A percentile compares a stretch with the other conserved stretches of the same genome.
Conservation (phyloP, 2,888 invertebrate genomes). For the Kuschelorhynchus macadamiae region DNA sequence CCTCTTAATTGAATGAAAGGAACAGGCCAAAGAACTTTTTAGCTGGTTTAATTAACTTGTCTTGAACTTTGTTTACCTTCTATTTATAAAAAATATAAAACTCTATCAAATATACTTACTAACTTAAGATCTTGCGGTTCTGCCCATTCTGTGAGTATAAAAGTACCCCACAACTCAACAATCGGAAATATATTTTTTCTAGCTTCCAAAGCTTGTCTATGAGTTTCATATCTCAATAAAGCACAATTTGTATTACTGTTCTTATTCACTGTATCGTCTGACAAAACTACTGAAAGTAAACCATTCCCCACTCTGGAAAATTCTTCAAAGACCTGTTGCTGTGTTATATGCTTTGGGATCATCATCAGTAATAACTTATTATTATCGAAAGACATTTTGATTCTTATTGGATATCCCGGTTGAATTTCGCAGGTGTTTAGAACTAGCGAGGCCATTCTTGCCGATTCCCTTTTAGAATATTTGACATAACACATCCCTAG, state of each 20-base stretch:
- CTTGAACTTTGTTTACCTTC: too few relatives aligned
- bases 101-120: slow-evolving; percentile 18
- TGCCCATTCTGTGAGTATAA: slow-evolving; percentile 54
- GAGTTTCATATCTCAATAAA: slow-evolving; percentile 54
- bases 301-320: slow-evolving; percentile 48
- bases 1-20: too few relatives aligned
- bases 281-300: slow-evolving; percentile 19
- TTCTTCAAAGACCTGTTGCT: slow-evolving; percentile 27
- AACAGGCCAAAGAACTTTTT: too few relatives aligned
- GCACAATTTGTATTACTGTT: slow-evolving; percentile 22
- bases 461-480: slow-evolving; percentile 72
- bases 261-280: not conserved
- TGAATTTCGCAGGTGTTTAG: slow-evolving; percentile 79
- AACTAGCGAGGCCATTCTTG: slow-evolving; percentile 74
- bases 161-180: slow-evolving; percentile 44
- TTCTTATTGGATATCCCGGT: slow-evolving; percentile 76
- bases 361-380: slow-evolving; percentile 79
- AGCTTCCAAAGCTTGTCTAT: slow-evolving; percentile 54
- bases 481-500: slow-evolving; percentile 75
- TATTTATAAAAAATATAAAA: too few relatives aligned
- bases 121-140: slow-evolving; percentile 37
- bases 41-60: too few relatives aligned
- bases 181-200: slow-evolving; percentile 52
- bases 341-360: slow-evolving; percentile 43
- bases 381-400: slow-evolving; percentile 84